Conservation (phyloP, 2,797 vertebrate genomes). For the Xiphorhynchus erythropygius region DNA sequence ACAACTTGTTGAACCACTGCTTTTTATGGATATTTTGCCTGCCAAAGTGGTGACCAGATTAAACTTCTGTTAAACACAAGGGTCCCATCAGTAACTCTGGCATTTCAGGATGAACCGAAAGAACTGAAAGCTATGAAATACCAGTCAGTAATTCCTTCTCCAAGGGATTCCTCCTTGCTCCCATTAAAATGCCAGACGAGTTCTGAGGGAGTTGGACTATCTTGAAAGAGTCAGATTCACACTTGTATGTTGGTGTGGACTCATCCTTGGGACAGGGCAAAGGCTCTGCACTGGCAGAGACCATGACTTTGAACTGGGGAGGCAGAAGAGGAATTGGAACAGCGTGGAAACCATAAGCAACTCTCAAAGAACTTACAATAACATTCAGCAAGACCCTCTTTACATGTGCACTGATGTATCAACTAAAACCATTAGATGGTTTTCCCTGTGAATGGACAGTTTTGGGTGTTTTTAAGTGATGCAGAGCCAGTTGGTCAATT, state of each 20-base stretch:
- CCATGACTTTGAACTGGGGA: neutral
- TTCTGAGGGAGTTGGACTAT: neutral
- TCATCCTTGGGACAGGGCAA: neutral
- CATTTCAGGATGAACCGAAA: neutral
- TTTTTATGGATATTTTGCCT: neutral
- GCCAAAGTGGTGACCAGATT: neutral
- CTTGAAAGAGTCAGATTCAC: neutral
- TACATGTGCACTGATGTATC: rapidly evolving
- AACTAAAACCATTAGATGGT: neutral
- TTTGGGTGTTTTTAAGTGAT: neutral
- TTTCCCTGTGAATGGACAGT: neutral
- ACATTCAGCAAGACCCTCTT: neutral
- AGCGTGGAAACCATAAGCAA: rapidly evolving
- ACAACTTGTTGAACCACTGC: neutral
- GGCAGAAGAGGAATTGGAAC: neutral
- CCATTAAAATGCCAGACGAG: neutral
- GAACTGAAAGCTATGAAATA: neutral
- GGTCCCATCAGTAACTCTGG: neutral
- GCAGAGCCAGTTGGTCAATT: neutral
- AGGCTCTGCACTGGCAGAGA: rapidly evolving
- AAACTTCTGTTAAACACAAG: neutral
- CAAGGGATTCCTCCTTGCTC: neutral
- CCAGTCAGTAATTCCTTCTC: neutral
- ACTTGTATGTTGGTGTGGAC: rapidly evolving
- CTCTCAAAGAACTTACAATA: neutral